A percentile compares a stretch with the other conserved stretches of the same genome.
Conservation (phyloP, 2,888 invertebrate species). For the Meiosimyza platycephala region DNA sequence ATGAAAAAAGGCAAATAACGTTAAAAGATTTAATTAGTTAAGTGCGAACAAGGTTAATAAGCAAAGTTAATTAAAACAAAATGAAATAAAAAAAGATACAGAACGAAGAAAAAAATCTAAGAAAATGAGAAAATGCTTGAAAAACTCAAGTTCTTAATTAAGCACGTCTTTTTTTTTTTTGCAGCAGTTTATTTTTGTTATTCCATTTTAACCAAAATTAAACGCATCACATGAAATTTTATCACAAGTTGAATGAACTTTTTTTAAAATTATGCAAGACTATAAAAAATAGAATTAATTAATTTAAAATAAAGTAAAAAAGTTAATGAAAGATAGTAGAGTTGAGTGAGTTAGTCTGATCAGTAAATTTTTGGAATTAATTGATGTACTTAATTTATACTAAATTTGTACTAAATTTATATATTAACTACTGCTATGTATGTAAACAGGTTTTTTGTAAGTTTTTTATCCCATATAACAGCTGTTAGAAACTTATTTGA, state of each 20-base stretch:
- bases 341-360: too few species aligned
- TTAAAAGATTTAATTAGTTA: constrained; percentile 36
- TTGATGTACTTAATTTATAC: too few species aligned
- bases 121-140: constrained; percentile 12
- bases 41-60: constrained; percentile 41
- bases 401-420: too few species aligned
- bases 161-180: neutral
- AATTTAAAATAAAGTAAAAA: too few species aligned
- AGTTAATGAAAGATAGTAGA: too few species aligned
- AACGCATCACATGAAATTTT: neutral
- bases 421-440: too few species aligned
- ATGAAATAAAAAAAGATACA: constrained; percentile 1
- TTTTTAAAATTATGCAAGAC: too few species aligned
- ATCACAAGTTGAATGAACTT: neutral
- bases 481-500: too few species aligned
- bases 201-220: neutral
- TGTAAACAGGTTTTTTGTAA: too few species aligned
- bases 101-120: neutral
- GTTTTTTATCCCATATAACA: too few species aligned
- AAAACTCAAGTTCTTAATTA: constrained; percentile 25
- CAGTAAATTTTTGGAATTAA: too few species aligned
- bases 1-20: constrained; percentile 14
- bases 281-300: too few species aligned
- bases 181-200: neutral
- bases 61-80: constrained; percentile 37